These are phyloP conservation scores for Tachina lurida DNA, from an alignment of 2,888 invertebrate species.

Conservation along the genomic window DNA sequence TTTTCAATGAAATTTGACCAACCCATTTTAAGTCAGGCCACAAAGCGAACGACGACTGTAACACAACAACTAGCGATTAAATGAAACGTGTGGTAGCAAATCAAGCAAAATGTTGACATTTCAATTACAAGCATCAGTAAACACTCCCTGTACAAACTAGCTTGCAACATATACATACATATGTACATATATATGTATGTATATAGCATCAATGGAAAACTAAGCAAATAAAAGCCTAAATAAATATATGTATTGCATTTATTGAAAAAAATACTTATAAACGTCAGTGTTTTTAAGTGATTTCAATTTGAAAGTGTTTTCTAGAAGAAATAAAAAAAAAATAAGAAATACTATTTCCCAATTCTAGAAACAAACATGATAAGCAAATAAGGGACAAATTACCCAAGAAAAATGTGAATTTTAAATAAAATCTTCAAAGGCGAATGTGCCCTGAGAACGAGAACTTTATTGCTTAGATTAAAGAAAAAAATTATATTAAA, in stretches of 20 bases:
- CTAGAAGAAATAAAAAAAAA: not conserved
- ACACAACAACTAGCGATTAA: slow-evolving; percentile 3
- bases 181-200: not conserved
- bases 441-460: no score
- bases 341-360: not conserved
- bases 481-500: no score
- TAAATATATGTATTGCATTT: not conserved
- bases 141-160: slow-evolving; percentile 55
- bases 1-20: slow-evolving; percentile 56
- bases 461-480: no score
- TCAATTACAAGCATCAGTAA: slow-evolving; percentile 65
- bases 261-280: not conserved
- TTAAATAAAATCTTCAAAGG: no score
- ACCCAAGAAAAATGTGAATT: no score
- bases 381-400: not conserved
- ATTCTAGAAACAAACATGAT: not conserved
- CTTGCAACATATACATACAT: not conserved
- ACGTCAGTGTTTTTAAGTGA: not conserved
- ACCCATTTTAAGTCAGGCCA: slow-evolving; percentile 63
- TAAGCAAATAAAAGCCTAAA: slow-evolving; percentile 3
- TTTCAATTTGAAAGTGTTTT: not conserved
- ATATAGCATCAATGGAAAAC: slow-evolving; percentile 11
- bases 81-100: slow-evolving; percentile 54
- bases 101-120: slow-evolving; percentile 69
- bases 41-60: slow-evolving; percentile 20